These are phyloP conservation scores for Aldabrachelys gigantea DNA, from an alignment of 2,113 vertebrate genomes.

Conservation along the genomic window DNA sequence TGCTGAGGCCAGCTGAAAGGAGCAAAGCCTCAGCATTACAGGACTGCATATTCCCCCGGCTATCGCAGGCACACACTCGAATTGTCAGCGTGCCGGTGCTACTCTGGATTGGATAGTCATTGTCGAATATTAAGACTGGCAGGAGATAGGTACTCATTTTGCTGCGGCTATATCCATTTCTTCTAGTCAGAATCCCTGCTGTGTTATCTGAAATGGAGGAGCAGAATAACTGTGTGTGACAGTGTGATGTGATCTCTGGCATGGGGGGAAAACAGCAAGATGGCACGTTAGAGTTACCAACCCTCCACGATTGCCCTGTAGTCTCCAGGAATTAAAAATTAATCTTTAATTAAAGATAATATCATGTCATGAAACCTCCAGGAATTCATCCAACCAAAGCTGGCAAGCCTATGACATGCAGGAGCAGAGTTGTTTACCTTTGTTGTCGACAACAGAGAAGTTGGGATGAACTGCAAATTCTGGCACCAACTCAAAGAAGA, in stretches of 20 bases:
- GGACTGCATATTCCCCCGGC: constrained; percentile 80
- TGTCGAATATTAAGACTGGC: constrained; percentile 84
- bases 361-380: too few species aligned
- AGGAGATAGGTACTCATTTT: constrained; percentile 81
- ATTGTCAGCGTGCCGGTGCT: constrained; percentile 84
- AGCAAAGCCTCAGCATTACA: constrained; percentile 79
- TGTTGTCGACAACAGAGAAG: constrained; percentile 85
- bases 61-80: constrained; percentile 80
- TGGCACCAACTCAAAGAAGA: constrained; percentile 85
- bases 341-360: too few species aligned
- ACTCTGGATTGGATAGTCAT: constrained; percentile 84
- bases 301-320: too few species aligned
- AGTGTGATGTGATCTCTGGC: not conserved
- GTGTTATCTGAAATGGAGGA: constrained; percentile 78
- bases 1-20: constrained; percentile 82
- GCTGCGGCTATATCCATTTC: constrained; percentile 80
- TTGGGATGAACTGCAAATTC: constrained; percentile 83
- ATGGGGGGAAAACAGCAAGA: accelerated
- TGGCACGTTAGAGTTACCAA: not conserved
- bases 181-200: constrained; percentile 83
- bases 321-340: too few species aligned
- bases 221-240: not conserved
- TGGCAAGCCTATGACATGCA: not conserved
- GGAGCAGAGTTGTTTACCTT: constrained; percentile 75
- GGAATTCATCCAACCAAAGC: too few species aligned